Percentiles rank a stretch among this genome's conserved stretches.
Evolutionary conservation across 2,888 invertebrate genomes (phyloP).

Genomic region (Drosophila demipolita): DNA sequence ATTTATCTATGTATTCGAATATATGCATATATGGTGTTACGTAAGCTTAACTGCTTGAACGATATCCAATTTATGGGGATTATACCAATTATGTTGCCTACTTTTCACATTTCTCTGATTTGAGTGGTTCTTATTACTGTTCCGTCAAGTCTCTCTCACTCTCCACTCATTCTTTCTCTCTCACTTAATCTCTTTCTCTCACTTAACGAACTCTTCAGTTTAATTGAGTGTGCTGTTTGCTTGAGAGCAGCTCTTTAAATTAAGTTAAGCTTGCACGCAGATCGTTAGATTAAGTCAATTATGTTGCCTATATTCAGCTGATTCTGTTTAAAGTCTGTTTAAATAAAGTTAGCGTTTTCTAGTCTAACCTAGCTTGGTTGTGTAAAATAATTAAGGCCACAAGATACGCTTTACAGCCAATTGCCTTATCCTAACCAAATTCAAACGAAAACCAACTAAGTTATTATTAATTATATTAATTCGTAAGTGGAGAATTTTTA

Average conservation of each 20-base stretch:
- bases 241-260: constrained; percentile 5
- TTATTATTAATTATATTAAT: no score
- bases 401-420: no score
- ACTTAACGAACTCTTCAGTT: neutral
- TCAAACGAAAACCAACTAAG: no score
- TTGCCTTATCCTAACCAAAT: no score
- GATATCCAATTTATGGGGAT: constrained; percentile 6
- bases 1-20: neutral
- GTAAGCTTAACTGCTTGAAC: neutral
- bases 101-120: neutral
- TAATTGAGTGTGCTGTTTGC: constrained; percentile 2
- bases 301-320: neutral
- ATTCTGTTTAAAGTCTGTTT: neutral
- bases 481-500: no score
- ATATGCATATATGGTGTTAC: neutral
- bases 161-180: neutral
- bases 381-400: neutral
- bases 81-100: constrained; percentile 8
- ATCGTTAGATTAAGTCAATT: neutral
- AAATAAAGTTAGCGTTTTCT: neutral
- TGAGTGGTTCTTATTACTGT: neutral
- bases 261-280: neutral
- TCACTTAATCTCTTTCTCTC: neutral
- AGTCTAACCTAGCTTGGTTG: neutral
- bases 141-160: neutral